phyloP scores from a whole-genome alignment of 2,888 invertebrate species.

The Heliconius charithonia region DNA sequence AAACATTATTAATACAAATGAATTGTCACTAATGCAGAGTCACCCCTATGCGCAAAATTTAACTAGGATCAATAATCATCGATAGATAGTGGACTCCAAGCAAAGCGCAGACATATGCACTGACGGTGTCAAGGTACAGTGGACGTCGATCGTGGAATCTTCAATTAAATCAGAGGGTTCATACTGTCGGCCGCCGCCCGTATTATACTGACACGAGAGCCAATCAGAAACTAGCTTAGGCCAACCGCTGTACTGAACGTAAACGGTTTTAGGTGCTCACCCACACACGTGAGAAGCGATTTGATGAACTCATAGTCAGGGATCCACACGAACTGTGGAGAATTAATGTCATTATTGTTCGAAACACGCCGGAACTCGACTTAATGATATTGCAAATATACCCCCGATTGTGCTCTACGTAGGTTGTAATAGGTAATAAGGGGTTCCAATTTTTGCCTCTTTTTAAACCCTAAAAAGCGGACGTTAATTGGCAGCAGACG shows the following conservation, averaged over 20 bases:
- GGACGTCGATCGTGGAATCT: slow-evolving; percentile 63
- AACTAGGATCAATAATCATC: slow-evolving; percentile 47
- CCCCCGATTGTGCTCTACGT: slow-evolving; percentile 21
- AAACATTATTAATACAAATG: not conserved
- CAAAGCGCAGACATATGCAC: slow-evolving; percentile 57
- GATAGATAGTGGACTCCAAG: slow-evolving; percentile 49
- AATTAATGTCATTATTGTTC: slow-evolving; percentile 37
- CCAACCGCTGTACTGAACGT: slow-evolving; percentile 56
- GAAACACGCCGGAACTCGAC: slow-evolving; percentile 17
- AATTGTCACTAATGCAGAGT: slow-evolving; percentile 1
- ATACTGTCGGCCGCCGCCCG: slow-evolving; percentile 69
- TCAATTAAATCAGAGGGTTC: slow-evolving; percentile 79
- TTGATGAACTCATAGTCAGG: slow-evolving; percentile 42
- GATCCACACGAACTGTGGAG: slow-evolving; percentile 29
- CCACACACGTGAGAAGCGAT: slow-evolving; percentile 43
- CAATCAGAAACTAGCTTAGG: slow-evolving; percentile 70
- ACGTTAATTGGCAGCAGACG: slow-evolving; percentile 41
- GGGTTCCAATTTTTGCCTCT: slow-evolving; percentile 35
- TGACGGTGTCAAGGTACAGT: slow-evolving; percentile 51
- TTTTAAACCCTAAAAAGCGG: slow-evolving; percentile 32
- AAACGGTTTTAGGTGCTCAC: slow-evolving; percentile 63
- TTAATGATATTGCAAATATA: slow-evolving; percentile 25
- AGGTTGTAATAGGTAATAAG: slow-evolving; percentile 35
- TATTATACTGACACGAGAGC: slow-evolving; percentile 70
- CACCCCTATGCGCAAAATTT: slow-evolving; percentile 29